phyloP scores from a whole-genome alignment of 2,113 vertebrate genomes.

The Cavia aperea region DNA sequence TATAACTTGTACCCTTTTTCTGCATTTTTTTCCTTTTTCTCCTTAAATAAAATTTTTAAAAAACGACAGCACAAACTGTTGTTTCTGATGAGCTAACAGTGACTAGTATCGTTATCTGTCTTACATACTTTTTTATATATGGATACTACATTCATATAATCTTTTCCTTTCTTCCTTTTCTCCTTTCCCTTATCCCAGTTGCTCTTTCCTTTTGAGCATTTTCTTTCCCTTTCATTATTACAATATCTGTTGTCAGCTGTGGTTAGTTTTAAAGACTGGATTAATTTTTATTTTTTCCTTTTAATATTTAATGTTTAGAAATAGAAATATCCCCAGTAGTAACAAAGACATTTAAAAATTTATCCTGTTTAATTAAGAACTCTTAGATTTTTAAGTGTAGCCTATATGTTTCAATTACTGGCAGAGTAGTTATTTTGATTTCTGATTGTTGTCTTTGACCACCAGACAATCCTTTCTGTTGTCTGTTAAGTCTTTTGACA shows the following conservation, averaged over 20 bases:
- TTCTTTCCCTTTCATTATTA: too few relatives aligned
- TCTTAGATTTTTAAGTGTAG: background rate
- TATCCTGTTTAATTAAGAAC: background rate
- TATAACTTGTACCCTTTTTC: too few relatives aligned
- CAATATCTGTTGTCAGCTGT: background rate
- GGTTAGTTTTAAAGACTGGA: background rate
- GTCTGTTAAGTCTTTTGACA: background rate
- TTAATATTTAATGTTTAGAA: slow-evolving; percentile 23
- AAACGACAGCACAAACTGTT: too few relatives aligned
- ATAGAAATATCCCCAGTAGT: background rate
- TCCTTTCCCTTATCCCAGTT: too few relatives aligned
- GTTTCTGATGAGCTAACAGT: too few relatives aligned
- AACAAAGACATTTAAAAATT: background rate
- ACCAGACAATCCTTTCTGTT: background rate
- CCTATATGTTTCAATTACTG: background rate
- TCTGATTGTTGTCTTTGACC: background rate
- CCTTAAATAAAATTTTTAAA: too few relatives aligned
- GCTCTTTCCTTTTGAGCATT: too few relatives aligned
- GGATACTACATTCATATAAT: too few relatives aligned
- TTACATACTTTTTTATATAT: too few relatives aligned
- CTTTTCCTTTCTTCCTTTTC: too few relatives aligned
- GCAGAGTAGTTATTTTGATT: background rate
- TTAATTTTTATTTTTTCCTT: background rate
- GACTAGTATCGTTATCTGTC: too few relatives aligned
- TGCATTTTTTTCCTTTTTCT: too few relatives aligned